Conservation (phyloP, 2,797 vertebrate genomes). For the Ceryle rudis region DNA sequence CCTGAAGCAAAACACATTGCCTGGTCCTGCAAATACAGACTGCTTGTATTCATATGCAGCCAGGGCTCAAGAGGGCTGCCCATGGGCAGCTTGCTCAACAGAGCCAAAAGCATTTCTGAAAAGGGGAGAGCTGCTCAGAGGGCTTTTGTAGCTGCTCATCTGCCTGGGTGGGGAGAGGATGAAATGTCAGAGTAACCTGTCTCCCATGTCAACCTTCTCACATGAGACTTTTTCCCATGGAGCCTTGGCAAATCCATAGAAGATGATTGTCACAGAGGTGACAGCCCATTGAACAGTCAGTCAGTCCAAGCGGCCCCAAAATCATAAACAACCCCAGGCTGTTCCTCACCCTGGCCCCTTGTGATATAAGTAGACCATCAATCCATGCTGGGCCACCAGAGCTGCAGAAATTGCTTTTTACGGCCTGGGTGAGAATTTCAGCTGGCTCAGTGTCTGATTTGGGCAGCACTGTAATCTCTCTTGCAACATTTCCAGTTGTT, state of each 20-base stretch:
- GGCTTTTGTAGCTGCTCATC: background rate
- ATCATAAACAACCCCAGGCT: background rate
- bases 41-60: background rate
- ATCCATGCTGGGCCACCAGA: rapidly evolving
- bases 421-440: background rate
- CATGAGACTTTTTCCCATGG: background rate
- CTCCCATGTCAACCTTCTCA: background rate
- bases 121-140: background rate
- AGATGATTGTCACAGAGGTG: background rate
- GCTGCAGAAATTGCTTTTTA: background rate
- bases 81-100: rapidly evolving
- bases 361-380: background rate
- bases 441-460: background rate
- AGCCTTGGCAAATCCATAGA: background rate
- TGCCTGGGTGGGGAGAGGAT: background rate
- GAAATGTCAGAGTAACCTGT: background rate
- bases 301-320: background rate
- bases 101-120: background rate
- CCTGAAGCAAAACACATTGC: background rate
- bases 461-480: background rate
- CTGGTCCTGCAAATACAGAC: background rate
- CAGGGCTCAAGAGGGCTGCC: background rate
- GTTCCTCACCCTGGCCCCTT: background rate
- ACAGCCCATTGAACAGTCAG: background rate
- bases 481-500: background rate